These are phyloP conservation scores for Nothura maculosa DNA, from an alignment of 2,797 vertebrate species.

Conservation along the genomic window DNA sequence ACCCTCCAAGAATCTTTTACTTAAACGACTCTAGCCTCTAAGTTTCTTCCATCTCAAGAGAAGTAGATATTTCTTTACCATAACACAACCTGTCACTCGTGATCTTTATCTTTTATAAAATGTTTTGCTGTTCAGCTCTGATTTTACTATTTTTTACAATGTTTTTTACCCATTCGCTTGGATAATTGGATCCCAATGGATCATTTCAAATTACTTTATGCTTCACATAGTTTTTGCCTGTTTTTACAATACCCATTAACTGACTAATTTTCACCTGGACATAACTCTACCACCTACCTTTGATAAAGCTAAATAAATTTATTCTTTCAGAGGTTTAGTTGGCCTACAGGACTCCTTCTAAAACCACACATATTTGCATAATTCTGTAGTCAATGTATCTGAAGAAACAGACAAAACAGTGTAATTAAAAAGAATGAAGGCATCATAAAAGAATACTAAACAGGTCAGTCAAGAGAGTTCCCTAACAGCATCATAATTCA, in stretches of 20 bases:
- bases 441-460: accelerated
- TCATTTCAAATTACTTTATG: neutral
- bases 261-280: neutral
- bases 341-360: neutral
- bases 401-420: neutral
- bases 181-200: neutral
- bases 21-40: neutral
- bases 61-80: neutral
- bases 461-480: neutral
- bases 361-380: neutral
- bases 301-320: neutral
- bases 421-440: neutral
- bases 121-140: neutral
- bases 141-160: neutral
- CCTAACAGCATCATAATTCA: neutral
- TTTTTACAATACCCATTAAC: neutral
- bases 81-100: neutral
- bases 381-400: neutral
- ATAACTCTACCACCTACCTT: neutral
- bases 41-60: neutral
- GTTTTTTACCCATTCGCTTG: neutral
- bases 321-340: neutral
- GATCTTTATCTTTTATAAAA: neutral
- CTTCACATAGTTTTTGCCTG: neutral
- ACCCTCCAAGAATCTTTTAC: neutral